Base-by-base conservation (phyloP, 2,797 vertebrate species). In the Cryptoprocta ferox region DNA sequence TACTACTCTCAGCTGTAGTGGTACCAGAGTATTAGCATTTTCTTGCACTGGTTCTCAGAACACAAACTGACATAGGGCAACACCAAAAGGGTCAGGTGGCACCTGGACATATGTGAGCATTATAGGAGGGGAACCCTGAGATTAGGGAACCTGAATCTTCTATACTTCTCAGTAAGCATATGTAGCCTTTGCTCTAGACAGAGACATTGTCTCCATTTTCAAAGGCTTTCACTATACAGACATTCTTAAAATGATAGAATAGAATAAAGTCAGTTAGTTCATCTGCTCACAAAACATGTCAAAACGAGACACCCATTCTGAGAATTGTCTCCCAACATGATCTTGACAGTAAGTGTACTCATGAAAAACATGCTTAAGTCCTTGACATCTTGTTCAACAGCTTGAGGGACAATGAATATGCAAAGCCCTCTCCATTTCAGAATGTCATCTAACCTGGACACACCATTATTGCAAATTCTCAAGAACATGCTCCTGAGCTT, bases 201-300 rank as follows among this genome's bases (percentile, higher is more conserved):
- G 30, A 89, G 30, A n/a, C 3, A 39, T 10, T 68, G 59, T 65
- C n/a, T 78, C 42, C 30, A 75, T 48, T 75, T 95, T 88, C 32
- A 87, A 96, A 79, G 24, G n/a, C 39, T 79, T 48, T 71, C 37
- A 78, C 24, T 86, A 12, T 26, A 53, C 19, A 95, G 61, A 79
- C 45, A 97, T n/a, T 94, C 63, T 63, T 45, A 7, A 94, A 95
- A 86, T 83, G 42, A 53, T 45, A 32, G 61, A 96, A 61, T 32
- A n/a, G 9, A 79, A 61, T 48, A 66, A 79, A 61, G 42, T 42
- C 26, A 37, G 4, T 50, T 37, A 95, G 66, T 86, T 70, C 37
- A 48, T 89, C 37, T 86, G 30, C 15, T 94, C 42, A 73, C 8
- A 92, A 94, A 75, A 48, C 37, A 73, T 7, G 30, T 4, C 13